Evolutionary conservation across 1,140 invertebrate genomes (phyloP).

Genomic region (Agrilus planipennis): DNA sequence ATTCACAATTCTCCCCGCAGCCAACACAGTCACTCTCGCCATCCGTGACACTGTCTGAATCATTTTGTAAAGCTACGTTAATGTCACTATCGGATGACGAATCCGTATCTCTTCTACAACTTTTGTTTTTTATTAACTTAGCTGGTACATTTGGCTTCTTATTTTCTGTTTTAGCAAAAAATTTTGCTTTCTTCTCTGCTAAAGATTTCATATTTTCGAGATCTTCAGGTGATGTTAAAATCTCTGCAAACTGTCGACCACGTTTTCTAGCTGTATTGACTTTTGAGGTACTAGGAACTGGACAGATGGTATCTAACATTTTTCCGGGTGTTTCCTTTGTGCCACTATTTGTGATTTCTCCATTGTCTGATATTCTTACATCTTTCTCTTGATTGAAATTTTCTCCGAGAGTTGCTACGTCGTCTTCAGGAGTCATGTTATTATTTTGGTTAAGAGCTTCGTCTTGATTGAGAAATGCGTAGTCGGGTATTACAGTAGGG

Average conservation of each 20-base stretch:
- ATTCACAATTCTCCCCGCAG: slow-evolving; percentile 5
- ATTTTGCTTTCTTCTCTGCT: background rate
- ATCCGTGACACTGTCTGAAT: slow-evolving; percentile 2
- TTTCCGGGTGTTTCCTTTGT: slow-evolving; percentile 3
- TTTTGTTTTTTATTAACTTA: background rate
- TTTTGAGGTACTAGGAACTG: slow-evolving; percentile 4
- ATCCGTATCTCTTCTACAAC: background rate
- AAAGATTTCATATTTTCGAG: background rate
- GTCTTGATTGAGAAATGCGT: slow-evolving; percentile 4
- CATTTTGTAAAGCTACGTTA: background rate
- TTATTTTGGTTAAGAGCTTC: background rate
- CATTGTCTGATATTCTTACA: too few species aligned
- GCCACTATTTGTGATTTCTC: background rate
- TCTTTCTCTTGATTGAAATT: background rate
- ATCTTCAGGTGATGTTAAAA: background rate
- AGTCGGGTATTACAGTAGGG: slow-evolving; percentile 3
- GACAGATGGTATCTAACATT: slow-evolving; percentile 2
- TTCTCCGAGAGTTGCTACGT: background rate
- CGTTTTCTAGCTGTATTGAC: background rate
- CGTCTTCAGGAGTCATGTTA: background rate
- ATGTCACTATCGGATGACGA: background rate
- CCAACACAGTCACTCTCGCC: slow-evolving; percentile 3
- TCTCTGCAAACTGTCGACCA: background rate
- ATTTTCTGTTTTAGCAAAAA: background rate
- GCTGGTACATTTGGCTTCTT: background rate